Conservation (phyloP, 2,113 vertebrate species). For the Rhombomys opimus region DNA sequence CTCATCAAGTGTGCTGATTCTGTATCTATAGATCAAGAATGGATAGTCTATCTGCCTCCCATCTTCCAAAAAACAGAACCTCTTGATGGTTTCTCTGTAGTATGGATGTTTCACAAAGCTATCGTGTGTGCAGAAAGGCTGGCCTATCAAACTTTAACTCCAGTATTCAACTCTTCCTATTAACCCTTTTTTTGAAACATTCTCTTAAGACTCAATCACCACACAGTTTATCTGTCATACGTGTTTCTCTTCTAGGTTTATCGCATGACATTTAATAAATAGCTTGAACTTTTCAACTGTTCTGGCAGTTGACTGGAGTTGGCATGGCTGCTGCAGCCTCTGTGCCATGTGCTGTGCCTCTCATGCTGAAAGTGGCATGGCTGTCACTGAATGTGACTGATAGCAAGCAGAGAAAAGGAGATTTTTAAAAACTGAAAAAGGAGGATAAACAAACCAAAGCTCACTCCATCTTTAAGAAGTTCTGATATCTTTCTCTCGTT, state of each 20-base stretch:
- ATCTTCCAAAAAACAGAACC: conserved; percentile 20
- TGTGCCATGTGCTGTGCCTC: neutral
- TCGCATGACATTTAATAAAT: conserved; percentile 80
- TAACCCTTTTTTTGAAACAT: conserved; percentile 59
- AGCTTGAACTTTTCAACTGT: conserved; percentile 82
- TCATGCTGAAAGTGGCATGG: neutral
- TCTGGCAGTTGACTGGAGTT: conserved; percentile 58
- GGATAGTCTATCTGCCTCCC: neutral
- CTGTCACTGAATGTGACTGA: neutral
- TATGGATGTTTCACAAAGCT: conserved; percentile 40
- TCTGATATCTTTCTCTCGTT: neutral
- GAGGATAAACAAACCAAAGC: conserved; percentile 52
- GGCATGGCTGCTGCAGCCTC: conserved; percentile 39
- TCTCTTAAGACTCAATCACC: conserved; percentile 63
- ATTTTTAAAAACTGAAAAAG: conserved; percentile 2
- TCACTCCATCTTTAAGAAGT: neutral
- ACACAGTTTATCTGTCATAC: conserved; percentile 71
- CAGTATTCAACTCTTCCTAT: conserved; percentile 67
- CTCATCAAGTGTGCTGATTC: neutral
- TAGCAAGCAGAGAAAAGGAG: neutral
- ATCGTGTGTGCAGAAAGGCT: conserved; percentile 32
- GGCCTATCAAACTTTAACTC: conserved; percentile 55
- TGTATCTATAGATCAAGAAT: neutral
- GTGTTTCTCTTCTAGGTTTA: conserved; percentile 68
- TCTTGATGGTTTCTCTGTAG: conserved; percentile 26